Conservation (phyloP, 2,888 invertebrate genomes). For the Plebejus anna region DNA sequence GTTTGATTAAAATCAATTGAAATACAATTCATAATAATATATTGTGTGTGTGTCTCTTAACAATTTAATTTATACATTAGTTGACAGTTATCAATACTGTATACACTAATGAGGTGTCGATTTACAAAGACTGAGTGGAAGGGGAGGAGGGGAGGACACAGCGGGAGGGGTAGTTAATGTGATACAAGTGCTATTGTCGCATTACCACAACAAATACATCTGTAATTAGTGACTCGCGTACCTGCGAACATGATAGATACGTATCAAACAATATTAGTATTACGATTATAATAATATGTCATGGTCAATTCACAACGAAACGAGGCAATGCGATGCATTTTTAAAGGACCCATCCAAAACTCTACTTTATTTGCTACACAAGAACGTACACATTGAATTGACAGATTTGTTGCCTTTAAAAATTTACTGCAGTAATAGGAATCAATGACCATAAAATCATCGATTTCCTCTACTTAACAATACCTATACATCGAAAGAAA, state of each 20-base stretch:
- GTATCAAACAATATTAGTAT: neutral
- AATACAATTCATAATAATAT: no score
- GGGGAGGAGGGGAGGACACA: neutral
- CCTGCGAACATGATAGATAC: neutral
- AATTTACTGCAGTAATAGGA: no score
- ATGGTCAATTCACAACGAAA: neutral
- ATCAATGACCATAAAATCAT: no score
- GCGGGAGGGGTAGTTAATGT: neutral
- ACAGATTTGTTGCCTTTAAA: no score
- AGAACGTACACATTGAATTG: no score
- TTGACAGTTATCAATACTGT: neutral
- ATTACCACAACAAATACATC: neutral
- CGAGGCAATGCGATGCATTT: neutral
- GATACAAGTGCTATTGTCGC: slow-evolving; percentile 8
- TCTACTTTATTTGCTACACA: no score
- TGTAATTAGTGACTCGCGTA: slow-evolving; percentile 6
- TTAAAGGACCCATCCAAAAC: no score
- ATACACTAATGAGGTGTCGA: slow-evolving; percentile 12
- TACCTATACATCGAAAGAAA: no score
- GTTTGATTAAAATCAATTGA: no score
- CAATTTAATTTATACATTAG: neutral
- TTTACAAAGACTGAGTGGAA: neutral
- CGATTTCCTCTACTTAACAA: no score
- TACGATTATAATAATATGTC: neutral
- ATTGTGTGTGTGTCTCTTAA: neutral